Percentiles rank a stretch among this genome's conserved stretches.
Conservation (phyloP, 2,888 invertebrate species). For the Eutolmus rufibarbis region DNA sequence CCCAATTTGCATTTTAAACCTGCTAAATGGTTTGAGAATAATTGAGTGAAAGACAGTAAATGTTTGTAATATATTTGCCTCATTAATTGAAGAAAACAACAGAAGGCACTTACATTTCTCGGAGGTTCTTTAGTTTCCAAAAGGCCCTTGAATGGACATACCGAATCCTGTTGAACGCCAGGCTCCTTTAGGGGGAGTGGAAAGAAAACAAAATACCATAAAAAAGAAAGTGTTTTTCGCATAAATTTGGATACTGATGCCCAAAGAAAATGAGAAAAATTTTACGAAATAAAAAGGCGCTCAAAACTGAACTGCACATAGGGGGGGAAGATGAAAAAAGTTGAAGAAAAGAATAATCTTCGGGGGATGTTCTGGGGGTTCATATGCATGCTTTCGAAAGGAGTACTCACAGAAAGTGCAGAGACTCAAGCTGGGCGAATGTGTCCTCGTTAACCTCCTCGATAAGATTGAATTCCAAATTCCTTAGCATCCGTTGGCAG, state of each 20-base stretch:
- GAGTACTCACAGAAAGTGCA: conserved; percentile 64
- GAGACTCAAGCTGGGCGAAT: conserved; percentile 62
- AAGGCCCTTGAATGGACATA: conserved; percentile 64
- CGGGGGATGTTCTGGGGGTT: not conserved
- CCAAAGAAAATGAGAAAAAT: not conserved
- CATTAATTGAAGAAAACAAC: conserved; percentile 34
- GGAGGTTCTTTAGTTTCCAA: conserved; percentile 59
- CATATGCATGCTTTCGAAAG: not conserved
- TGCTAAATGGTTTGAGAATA: not conserved
- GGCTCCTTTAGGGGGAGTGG: conserved; percentile 52
- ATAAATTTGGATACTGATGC: not conserved
- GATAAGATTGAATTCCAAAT: conserved; percentile 63
- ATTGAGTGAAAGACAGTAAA: not conserved
- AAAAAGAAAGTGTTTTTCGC: not conserved
- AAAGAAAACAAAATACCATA: not conserved
- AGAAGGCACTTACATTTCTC: conserved; percentile 65
- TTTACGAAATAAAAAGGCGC: not conserved
- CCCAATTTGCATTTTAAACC: not conserved
- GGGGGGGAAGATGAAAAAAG: not conserved
- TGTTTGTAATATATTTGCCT: not conserved
- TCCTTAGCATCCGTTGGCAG: conserved; percentile 54
- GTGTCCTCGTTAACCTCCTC: conserved; percentile 62
- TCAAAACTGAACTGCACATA: not conserved
- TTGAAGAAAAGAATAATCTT: not conserved
- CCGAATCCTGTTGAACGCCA: conserved; percentile 62